Evolutionary conservation across 1,140 invertebrate genomes (phyloP).

Genomic region (Eriocheir sinensis): DNA sequence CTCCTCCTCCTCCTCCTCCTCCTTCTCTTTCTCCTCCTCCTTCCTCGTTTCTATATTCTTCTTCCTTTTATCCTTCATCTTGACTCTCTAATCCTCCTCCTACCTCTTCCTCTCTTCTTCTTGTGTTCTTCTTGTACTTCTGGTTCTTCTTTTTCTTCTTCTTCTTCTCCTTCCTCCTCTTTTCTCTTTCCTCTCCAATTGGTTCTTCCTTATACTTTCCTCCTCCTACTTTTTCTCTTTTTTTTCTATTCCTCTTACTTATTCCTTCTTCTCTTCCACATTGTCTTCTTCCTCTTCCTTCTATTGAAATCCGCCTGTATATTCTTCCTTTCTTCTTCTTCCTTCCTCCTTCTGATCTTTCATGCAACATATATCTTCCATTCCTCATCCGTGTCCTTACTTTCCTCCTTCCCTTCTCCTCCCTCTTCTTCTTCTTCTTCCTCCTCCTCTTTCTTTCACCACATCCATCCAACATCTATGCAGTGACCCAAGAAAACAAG

Average conservation of each 20-base stretch:
- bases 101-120: background rate
- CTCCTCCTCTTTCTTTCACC: slow-evolving; percentile 1
- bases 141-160: background rate
- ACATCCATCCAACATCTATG: background rate
- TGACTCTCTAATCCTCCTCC: background rate
- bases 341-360: background rate
- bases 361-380: background rate
- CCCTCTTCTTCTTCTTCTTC: background rate
- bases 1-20: background rate
- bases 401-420: background rate
- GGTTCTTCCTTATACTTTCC: background rate
- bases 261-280: background rate
- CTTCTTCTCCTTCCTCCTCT: background rate
- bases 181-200: background rate
- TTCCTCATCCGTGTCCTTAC: background rate
- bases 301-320: background rate
- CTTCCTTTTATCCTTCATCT: background rate
- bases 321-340: background rate
- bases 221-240: no score
- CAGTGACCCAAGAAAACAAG: no score
- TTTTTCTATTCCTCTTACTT: slow-evolving; percentile 19
- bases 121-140: no score
- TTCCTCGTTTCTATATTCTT: background rate
- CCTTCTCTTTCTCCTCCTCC: background rate
- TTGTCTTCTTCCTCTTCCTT: background rate